Evolutionary conservation across 2,113 vertebrate genomes (phyloP).

Genomic region (Indri indri): DNA sequence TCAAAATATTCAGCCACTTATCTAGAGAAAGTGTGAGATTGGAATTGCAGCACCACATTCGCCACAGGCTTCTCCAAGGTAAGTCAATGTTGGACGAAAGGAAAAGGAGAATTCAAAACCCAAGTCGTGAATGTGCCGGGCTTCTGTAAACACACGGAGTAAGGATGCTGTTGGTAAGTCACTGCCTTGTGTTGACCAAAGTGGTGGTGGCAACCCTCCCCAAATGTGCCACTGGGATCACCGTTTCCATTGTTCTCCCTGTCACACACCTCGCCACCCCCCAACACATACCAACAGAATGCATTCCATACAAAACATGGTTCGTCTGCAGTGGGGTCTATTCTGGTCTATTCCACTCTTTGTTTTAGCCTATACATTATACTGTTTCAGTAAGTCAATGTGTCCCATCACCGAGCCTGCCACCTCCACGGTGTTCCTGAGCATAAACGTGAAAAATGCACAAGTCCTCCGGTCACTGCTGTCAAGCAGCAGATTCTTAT

Average conservation of each 20-base stretch:
- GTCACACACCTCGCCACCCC: fast-evolving
- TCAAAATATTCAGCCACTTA: not conserved
- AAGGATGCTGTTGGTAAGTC: not conserved
- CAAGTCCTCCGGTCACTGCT: not conserved
- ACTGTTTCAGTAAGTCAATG: fast-evolving
- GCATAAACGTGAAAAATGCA: not conserved
- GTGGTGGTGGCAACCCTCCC: not conserved
- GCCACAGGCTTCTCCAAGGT: not conserved
- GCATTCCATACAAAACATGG: not conserved
- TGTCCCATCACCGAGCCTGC: not conserved
- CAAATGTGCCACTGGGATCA: not conserved
- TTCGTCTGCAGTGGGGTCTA: not conserved
- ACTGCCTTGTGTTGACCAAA: not conserved
- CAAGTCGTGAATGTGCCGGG: not conserved
- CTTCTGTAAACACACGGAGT: not conserved
- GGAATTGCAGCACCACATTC: not conserved
- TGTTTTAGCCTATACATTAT: not conserved
- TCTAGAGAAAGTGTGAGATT: not conserved
- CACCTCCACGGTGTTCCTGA: not conserved
- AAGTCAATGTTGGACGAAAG: not conserved
- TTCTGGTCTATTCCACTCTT: not conserved
- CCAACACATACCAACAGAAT: no score
- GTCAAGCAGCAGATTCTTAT: not conserved
- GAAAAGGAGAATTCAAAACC: not conserved
- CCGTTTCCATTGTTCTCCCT: not conserved